phyloP scores from a whole-genome alignment of 1,140 invertebrate genomes.

The Sinella curviseta region DNA sequence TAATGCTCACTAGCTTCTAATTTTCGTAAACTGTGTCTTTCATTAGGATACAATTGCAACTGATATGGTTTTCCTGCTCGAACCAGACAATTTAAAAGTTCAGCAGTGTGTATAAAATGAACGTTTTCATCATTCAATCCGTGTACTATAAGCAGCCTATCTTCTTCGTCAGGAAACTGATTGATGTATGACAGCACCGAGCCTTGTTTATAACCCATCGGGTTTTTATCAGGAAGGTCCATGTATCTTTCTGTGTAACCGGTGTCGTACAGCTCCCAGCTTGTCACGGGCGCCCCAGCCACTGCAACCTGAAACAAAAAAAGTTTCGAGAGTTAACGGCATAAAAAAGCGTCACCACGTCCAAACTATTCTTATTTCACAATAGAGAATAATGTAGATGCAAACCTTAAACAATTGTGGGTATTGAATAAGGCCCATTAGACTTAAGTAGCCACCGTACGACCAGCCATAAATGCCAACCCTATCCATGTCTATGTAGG shows the following conservation, averaged over 20 bases:
- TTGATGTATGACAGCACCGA: slow-evolving; percentile 76
- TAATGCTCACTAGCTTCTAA: slow-evolving; percentile 94
- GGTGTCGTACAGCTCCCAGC: slow-evolving; percentile 91
- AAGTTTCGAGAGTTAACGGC: slow-evolving; percentile 41
- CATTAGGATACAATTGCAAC: slow-evolving; percentile 85
- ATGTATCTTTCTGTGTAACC: slow-evolving; percentile 98
- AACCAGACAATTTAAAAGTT: slow-evolving; percentile 84
- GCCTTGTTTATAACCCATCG: slow-evolving; percentile 73
- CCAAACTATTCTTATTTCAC: slow-evolving; percentile 12
- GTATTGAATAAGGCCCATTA: slow-evolving; percentile 80
- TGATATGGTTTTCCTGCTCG: slow-evolving; percentile 87
- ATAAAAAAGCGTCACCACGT: slow-evolving; percentile 30
- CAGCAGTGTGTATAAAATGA: slow-evolving; percentile 95
- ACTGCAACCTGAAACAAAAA: slow-evolving; percentile 68
- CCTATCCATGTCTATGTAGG: slow-evolving; percentile 86
- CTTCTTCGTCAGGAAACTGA: slow-evolving; percentile 89
- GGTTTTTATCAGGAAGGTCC: slow-evolving; percentile 83
- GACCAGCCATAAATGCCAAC: slow-evolving; percentile 98
- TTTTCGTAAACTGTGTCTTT: slow-evolving; percentile 88
- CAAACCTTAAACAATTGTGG: slow-evolving; percentile 78
- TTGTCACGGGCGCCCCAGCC: slow-evolving; percentile 94
- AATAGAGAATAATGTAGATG: neutral
- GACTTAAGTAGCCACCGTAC: slow-evolving; percentile 88
- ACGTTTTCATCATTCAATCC: slow-evolving; percentile 99
- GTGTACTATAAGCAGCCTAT: slow-evolving; percentile 93